These are phyloP conservation scores for Trissolcus japonicus DNA, from an alignment of 2,888 invertebrate genomes.

Conservation along the genomic window DNA sequence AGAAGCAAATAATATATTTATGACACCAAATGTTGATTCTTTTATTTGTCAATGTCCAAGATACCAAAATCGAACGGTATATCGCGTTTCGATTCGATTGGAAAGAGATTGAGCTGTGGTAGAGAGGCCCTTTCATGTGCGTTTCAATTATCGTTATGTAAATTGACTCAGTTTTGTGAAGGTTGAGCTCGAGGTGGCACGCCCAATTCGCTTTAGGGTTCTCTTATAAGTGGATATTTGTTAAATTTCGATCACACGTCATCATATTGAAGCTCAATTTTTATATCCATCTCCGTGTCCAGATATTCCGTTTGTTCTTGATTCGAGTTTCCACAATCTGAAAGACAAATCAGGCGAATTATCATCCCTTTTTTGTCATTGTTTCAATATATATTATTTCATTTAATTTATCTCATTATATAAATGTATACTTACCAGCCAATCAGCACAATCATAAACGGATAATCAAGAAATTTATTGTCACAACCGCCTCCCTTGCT, in stretches of 20 bases:
- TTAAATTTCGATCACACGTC: constrained; percentile 37
- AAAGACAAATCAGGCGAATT: no score
- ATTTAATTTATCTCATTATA: not conserved
- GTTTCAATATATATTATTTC: not conserved
- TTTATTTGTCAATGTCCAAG: not conserved
- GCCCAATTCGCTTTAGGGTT: constrained; percentile 53
- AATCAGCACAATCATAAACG: constrained; percentile 32
- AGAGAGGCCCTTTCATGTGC: constrained; percentile 70
- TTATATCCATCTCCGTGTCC: no score
- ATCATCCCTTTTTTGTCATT: not conserved
- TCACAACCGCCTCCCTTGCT: constrained; percentile 67
- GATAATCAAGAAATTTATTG: constrained; percentile 60
- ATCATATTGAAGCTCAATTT: constrained; percentile 14
- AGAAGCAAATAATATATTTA: not conserved
- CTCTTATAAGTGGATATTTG: constrained; percentile 50
- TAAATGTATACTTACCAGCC: not conserved
- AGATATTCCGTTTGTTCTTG: no score
- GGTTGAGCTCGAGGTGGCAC: constrained; percentile 56
- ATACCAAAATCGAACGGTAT: constrained; percentile 30
- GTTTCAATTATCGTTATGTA: constrained; percentile 75
- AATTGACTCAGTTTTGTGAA: constrained; percentile 73
- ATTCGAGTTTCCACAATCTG: no score
- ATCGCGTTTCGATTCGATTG: constrained; percentile 61
- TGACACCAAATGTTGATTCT: not conserved
- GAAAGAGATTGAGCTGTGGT: constrained; percentile 56